Conservation (phyloP, 2,888 invertebrate genomes). For the Notodonta dromedarius region DNA sequence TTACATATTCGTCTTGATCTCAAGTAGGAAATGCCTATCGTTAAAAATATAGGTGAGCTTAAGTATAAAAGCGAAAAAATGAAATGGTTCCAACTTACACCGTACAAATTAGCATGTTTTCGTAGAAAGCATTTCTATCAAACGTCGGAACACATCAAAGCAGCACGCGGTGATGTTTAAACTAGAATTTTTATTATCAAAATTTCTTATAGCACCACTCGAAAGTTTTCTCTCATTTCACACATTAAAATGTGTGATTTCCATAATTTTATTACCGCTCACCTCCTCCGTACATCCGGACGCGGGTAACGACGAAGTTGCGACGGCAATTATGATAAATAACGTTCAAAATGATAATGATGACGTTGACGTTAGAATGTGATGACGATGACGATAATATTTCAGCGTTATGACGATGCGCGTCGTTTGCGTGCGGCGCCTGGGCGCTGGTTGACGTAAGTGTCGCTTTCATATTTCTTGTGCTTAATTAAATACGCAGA, state of each 20-base stretch:
- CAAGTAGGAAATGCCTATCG: background rate
- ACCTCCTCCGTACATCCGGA: constrained; percentile 10
- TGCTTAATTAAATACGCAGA: too few species aligned
- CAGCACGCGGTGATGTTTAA: constrained; percentile 11
- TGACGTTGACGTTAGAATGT: constrained; percentile 26
- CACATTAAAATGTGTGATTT: constrained; percentile 11
- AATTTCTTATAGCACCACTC: background rate
- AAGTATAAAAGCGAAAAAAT: background rate
- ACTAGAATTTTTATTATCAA: constrained; percentile 16
- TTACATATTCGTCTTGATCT: too few species aligned
- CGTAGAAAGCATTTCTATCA: constrained; percentile 20
- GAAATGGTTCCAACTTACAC: background rate
- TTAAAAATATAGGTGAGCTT: background rate
- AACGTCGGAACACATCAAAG: constrained; percentile 25
- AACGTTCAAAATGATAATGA: constrained; percentile 30
- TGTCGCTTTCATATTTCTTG: constrained; percentile 18
- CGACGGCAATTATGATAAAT: constrained; percentile 22
- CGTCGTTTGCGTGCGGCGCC: constrained; percentile 24
- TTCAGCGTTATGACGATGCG: constrained; percentile 26
- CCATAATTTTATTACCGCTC: constrained; percentile 14
- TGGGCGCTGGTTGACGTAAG: constrained; percentile 26
- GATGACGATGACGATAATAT: constrained; percentile 33
- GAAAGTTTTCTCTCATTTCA: constrained; percentile 12
- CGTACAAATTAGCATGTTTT: constrained; percentile 7
- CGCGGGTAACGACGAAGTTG: constrained; percentile 12